Evolutionary conservation across 2,113 vertebrate genomes (phyloP).

Genomic region (Verasper variegatus): DNA sequence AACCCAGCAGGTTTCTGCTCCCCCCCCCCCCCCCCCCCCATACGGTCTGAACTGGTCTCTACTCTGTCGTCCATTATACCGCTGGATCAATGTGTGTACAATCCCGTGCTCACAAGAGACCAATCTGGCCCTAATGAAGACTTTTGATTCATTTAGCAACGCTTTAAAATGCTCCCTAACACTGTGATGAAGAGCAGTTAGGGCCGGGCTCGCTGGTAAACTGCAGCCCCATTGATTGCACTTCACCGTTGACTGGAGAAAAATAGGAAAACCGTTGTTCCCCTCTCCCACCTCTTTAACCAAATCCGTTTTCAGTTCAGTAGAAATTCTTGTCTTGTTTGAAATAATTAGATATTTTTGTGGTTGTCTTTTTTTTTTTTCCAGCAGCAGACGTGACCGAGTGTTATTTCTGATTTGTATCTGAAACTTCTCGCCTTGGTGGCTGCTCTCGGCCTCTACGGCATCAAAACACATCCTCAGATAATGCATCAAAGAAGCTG

Average conservation of each 20-base stretch:
- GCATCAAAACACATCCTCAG: slow-evolving; percentile 30
- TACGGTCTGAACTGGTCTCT: not conserved
- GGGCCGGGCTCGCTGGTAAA: slow-evolving; percentile 36
- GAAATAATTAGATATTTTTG: slow-evolving; percentile 26
- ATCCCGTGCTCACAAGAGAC: slow-evolving; percentile 37
- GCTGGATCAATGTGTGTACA: slow-evolving; percentile 60
- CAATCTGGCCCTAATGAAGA: slow-evolving; percentile 65
- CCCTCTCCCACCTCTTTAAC: slow-evolving; percentile 64
- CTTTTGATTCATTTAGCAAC: slow-evolving; percentile 67
- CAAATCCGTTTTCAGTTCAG: slow-evolving; percentile 62
- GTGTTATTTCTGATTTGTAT: slow-evolving; percentile 20
- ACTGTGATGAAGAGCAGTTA: slow-evolving; percentile 54
- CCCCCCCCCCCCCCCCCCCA: no score
- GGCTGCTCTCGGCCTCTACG: slow-evolving; percentile 12
- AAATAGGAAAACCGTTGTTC: slow-evolving; percentile 26
- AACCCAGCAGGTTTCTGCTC: no score
- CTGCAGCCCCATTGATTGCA: slow-evolving; percentile 59
- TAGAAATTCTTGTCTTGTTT: slow-evolving; percentile 35
- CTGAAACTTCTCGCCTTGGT: slow-evolving; percentile 11
- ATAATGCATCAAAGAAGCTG: slow-evolving; percentile 14
- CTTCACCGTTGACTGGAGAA: slow-evolving; percentile 50
- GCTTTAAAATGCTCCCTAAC: slow-evolving; percentile 31
- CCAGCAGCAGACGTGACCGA: not conserved
- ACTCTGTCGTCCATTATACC: slow-evolving; percentile 33
- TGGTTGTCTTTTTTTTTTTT: not conserved